Base-by-base conservation (phyloP, 2,797 vertebrate species). In the Strix occidentalis region DNA sequence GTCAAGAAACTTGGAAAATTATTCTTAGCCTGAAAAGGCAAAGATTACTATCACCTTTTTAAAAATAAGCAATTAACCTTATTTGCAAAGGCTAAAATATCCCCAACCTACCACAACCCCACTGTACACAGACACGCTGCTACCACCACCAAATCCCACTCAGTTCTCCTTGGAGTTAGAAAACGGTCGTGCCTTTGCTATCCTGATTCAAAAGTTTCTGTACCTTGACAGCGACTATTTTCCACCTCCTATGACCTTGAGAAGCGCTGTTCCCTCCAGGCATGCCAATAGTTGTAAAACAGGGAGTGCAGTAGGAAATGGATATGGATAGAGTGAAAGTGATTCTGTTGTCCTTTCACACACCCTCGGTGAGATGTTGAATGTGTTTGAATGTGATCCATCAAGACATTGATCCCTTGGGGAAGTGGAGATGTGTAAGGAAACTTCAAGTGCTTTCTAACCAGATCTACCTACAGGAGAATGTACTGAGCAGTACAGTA, bases 361-460 rank as follows among this genome's bases (percentile, higher is more conserved):
- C 96, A 98, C 94, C 97, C 95, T 97, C 95, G 9, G 93, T 95
- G 98, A 98, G 98, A 98, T 95, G 98, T 97, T 98, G 98, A 98
- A 97, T 97, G 97, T 97, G 97, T 98, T 97, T 97, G 97, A 98
- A 98, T 98, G 98, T 98, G 98, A 98, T 98, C 98, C 98, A 98
- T 99, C 98, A 98, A 97, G 96, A 96, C 97, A 98, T 98, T 96
- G 98, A 99, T 98, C 98, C 97, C 94, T 64, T 97, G 94, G 82
- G 97, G 97, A 97, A 97, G 94, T 46, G 68, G 76, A 95, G 94
- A 97, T 97, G 92, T 84, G 96, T 89, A 93, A 92, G 91, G 90
- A 96, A 97, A 96, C 92, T 95, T 97, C 97, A 97, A 97, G 87
- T 93, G 80, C 92, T 93, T 95, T 92, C 94, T 91, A 88, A 77